phyloP scores from a whole-genome alignment of 2,113 vertebrate genomes.

The Macquaria australasica region DNA sequence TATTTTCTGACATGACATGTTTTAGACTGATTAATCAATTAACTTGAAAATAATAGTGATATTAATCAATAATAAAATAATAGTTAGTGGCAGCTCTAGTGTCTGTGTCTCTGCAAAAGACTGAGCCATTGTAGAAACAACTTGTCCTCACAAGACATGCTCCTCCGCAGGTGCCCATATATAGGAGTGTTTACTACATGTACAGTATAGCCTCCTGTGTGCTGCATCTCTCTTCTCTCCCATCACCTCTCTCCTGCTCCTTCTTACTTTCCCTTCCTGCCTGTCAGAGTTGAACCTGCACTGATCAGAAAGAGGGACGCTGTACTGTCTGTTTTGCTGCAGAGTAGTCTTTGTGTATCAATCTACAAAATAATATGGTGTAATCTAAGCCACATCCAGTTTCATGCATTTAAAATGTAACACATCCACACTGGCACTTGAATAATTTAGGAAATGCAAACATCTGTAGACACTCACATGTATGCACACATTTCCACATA shows the following conservation, averaged over 20 bases:
- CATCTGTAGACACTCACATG: constrained; percentile 33
- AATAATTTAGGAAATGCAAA: constrained; percentile 47
- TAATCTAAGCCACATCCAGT: background rate
- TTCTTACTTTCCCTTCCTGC: background rate
- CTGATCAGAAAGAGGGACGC: constrained; percentile 18
- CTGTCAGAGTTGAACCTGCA: constrained; percentile 26
- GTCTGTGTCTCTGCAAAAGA: background rate
- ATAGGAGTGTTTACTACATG: background rate
- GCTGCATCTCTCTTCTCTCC: constrained; percentile 15
- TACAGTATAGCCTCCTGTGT: background rate
- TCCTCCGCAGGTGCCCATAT: background rate
- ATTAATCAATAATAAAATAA: background rate
- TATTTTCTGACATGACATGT: background rate
- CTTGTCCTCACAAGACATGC: background rate
- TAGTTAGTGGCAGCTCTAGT: no score
- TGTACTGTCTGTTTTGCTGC: constrained; percentile 46
- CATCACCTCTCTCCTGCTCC: background rate
- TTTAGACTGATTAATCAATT: background rate
- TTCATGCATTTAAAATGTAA: constrained; percentile 32
- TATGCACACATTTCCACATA: constrained; percentile 16
- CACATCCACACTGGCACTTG: constrained; percentile 26
- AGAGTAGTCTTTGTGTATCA: background rate
- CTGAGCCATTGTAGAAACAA: background rate
- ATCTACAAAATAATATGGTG: constrained; percentile 1
- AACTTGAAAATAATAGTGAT: background rate